Evolutionary conservation across 1,140 invertebrate genomes (phyloP).

Genomic region (Colletes latitarsis): DNA sequence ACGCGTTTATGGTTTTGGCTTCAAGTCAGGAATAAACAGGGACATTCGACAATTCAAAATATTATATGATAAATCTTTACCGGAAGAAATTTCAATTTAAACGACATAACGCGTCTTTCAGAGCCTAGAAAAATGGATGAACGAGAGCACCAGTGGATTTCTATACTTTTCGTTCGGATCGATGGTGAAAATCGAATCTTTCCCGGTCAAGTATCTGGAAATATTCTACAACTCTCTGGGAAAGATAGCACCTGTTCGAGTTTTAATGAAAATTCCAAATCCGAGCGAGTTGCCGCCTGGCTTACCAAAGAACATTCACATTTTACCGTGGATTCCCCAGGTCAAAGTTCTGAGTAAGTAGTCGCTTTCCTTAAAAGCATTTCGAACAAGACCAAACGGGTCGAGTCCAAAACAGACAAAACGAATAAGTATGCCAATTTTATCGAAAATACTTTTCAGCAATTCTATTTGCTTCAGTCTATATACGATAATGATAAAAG

Average conservation of each 20-base stretch:
- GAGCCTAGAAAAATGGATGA: slow-evolving; percentile 86
- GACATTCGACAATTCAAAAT: too few species aligned
- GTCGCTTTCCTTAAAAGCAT: too few species aligned
- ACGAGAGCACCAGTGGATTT: slow-evolving; percentile 86
- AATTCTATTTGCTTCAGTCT: too few species aligned
- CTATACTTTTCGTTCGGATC: slow-evolving; percentile 89
- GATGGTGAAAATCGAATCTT: slow-evolving; percentile 83
- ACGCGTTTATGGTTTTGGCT: too few species aligned
- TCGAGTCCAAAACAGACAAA: too few species aligned
- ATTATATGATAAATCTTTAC: too few species aligned
- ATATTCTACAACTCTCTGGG: slow-evolving; percentile 84
- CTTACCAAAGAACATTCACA: slow-evolving; percentile 57
- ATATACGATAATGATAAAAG: too few species aligned
- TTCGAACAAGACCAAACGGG: too few species aligned
- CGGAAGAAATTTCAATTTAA: too few species aligned
- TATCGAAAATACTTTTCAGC: too few species aligned
- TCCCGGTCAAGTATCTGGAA: slow-evolving; percentile 83
- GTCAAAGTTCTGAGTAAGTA: slow-evolving; percentile 54
- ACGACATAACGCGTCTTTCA: slow-evolving; percentile 53
- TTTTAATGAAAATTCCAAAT: slow-evolving; percentile 68
- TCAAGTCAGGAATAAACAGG: too few species aligned
- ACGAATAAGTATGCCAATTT: too few species aligned
- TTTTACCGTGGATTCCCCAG: slow-evolving; percentile 41
- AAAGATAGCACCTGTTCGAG: slow-evolving; percentile 72
- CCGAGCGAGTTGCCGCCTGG: slow-evolving; percentile 55